Percentiles rank a stretch among this genome's conserved stretches.
Conservation (phyloP, 2,113 vertebrate genomes). For the Upupa epops region DNA sequence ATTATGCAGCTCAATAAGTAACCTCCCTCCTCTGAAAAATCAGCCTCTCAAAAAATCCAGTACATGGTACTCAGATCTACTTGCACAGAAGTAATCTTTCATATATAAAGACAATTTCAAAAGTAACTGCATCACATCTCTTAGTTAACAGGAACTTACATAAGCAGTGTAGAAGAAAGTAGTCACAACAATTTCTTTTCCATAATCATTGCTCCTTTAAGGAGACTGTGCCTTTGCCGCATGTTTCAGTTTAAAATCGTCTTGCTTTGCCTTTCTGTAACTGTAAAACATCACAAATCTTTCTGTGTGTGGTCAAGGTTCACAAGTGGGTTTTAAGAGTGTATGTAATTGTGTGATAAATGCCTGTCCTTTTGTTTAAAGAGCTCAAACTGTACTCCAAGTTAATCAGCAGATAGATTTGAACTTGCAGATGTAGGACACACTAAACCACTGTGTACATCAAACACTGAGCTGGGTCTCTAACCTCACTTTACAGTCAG, state of each 20-base stretch:
- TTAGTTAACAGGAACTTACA: background rate
- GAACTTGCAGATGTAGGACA: conserved; percentile 65
- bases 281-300: background rate
- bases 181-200: background rate
- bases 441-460: background rate
- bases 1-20: background rate
- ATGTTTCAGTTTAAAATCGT: background rate
- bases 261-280: background rate
- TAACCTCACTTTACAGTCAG: accelerated
- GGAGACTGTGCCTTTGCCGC: background rate
- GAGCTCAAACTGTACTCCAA: conserved; percentile 8
- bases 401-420: conserved; percentile 27
- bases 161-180: background rate
- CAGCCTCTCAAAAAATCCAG: background rate
- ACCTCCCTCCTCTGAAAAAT: background rate
- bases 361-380: conserved; percentile 63
- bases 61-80: background rate
- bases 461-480: background rate
- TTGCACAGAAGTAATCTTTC: background rate
- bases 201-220: background rate
- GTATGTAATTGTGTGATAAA: conserved; percentile 35
- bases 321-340: conserved; percentile 36
- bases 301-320: background rate
- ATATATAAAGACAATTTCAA: background rate
- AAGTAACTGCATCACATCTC: background rate